Evolutionary conservation across 2,888 invertebrate species (phyloP).

Genomic region (Cryptocephalus moraei): DNA sequence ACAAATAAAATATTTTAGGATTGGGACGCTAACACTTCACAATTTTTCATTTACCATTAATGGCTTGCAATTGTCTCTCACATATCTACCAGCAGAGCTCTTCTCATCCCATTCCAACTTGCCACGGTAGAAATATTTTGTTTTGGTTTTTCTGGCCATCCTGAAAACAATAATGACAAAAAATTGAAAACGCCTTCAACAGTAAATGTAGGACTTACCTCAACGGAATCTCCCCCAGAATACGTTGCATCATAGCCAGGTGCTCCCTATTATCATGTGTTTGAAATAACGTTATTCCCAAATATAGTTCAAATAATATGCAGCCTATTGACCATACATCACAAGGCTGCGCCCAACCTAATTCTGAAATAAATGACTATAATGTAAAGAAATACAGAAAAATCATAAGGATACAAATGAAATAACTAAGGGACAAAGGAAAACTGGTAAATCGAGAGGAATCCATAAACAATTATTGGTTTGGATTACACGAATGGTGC

Average conservation of each 20-base stretch:
- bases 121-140: constrained; percentile 96
- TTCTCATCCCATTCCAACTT: constrained; percentile 97
- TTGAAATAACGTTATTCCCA: constrained; percentile 97
- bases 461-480: no score
- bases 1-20: constrained; percentile 1
- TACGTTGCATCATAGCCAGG: constrained; percentile 99
- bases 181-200: neutral
- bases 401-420: no score
- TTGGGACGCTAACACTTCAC: no score
- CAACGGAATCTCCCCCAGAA: constrained; percentile 91
- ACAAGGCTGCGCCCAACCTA: constrained; percentile 98
- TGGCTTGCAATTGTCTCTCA: constrained; percentile 96
- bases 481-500: no score
- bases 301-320: constrained; percentile 96
- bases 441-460: no score
- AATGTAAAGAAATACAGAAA: no score
- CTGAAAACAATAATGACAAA: constrained; percentile 41
- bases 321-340: constrained; percentile 99
- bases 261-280: constrained; percentile 99
- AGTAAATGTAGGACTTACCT: constrained; percentile 50
- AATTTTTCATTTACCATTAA: constrained; percentile 58
- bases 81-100: constrained; percentile 93
- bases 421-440: no score
- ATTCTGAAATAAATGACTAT: constrained; percentile 52
- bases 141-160: constrained; percentile 84